phyloP scores from a whole-genome alignment of 2,113 vertebrate species.

The Orycteropus afer region DNA sequence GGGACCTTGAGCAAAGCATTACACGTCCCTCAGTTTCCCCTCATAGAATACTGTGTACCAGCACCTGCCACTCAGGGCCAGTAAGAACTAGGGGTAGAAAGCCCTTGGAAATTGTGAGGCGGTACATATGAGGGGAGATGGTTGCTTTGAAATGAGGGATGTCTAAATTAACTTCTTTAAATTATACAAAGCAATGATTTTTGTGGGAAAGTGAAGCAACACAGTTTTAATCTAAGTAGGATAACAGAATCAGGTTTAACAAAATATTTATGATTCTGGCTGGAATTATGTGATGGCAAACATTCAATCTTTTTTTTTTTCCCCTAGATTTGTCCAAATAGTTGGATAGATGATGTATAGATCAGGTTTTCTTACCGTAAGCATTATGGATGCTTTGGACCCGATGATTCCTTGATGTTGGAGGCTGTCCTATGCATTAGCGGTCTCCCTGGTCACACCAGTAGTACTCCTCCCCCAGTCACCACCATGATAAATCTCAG shows the following conservation, averaged over 20 bases:
- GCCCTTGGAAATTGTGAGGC: neutral
- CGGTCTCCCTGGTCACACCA: neutral
- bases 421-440: neutral
- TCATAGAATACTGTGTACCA: neutral
- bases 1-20: neutral
- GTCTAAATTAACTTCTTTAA: slow-evolving; percentile 10
- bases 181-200: neutral
- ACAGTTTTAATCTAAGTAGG: neutral
- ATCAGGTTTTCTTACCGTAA: neutral
- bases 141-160: neutral
- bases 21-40: neutral
- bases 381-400: neutral
- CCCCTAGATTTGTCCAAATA: neutral
- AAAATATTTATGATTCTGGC: neutral
- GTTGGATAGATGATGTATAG: neutral
- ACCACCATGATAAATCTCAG: neutral
- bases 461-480: neutral
- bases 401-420: neutral
- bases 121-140: neutral
- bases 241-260: neutral
- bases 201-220: neutral
- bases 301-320: neutral
- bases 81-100: neutral
- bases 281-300: neutral
- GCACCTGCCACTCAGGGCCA: neutral